phyloP scores from a whole-genome alignment of 2,888 invertebrate genomes.

The Drosophila helvetica region DNA sequence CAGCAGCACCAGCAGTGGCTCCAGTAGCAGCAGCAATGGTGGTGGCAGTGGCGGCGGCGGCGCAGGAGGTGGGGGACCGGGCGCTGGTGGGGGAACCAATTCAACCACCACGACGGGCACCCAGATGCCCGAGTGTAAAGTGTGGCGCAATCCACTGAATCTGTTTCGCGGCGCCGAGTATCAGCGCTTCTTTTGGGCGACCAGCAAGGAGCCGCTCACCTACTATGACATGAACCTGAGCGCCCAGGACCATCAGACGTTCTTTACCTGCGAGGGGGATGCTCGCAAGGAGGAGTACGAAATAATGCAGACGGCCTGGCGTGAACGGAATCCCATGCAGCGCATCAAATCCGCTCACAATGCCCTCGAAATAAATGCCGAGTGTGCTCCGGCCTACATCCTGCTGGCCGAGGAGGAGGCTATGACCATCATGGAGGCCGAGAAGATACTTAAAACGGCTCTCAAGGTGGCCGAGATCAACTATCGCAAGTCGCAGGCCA shows the following conservation, averaged over 20 bases:
- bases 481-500: constrained; percentile 90
- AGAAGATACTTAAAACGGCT: constrained; percentile 92
- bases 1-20: constrained; percentile 65
- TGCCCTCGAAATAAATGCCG: constrained; percentile 93
- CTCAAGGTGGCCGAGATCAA: constrained; percentile 93
- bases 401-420: constrained; percentile 98
- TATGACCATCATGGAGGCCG: constrained; percentile 94
- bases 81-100: constrained; percentile 35
- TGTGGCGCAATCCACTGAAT: constrained; percentile 98
- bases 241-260: constrained; percentile 99
- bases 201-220: constrained; percentile 96
- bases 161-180: constrained; percentile 98
- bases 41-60: constrained; percentile 41
- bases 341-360: constrained; percentile 95
- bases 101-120: constrained; percentile 69
- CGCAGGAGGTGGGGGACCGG: constrained; percentile 26
- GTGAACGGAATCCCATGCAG: constrained; percentile 95
- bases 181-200: constrained; percentile 95
- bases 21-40: constrained; percentile 57
- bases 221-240: constrained; percentile 99
- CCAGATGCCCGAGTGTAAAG: constrained; percentile 91
- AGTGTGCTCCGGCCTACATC: constrained; percentile 97
- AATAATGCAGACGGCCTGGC: constrained; percentile 98
- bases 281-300: constrained; percentile 94
- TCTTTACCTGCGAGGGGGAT: constrained; percentile 96